These are phyloP conservation scores for Sweltsa coloradensis DNA, from an alignment of 1,140 invertebrate species.

Conservation along the genomic window DNA sequence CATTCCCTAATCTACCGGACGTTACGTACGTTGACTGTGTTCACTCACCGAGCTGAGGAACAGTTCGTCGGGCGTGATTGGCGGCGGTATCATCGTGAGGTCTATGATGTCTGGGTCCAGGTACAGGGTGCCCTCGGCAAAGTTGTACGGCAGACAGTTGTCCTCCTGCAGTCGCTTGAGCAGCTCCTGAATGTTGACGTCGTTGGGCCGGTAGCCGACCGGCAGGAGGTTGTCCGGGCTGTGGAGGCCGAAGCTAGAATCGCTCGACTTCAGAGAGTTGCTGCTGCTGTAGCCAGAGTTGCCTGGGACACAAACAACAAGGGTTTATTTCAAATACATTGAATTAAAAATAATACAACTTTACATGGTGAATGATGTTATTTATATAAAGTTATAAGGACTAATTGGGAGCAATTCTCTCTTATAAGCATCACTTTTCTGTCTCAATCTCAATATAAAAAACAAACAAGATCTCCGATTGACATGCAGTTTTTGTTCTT, in stretches of 20 bases:
- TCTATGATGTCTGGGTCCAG: conserved; percentile 84
- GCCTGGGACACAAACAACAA: no score
- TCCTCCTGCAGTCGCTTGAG: conserved; percentile 30
- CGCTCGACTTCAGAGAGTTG: conserved; percentile 29
- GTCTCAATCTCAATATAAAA: no score
- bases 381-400: no score
- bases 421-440: no score
- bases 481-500: no score
- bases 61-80: conserved; percentile 64
- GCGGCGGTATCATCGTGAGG: conserved; percentile 75
- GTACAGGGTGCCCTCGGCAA: conserved; percentile 43
- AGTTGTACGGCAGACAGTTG: conserved; percentile 26
- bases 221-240: conserved; percentile 56
- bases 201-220: conserved; percentile 28
- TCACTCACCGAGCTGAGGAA: no score
- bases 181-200: conserved; percentile 29
- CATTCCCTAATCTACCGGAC: no score
- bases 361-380: no score
- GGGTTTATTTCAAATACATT: no score
- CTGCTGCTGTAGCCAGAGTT: neutral
- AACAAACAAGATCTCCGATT: no score
- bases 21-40: neutral
- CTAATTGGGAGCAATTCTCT: no score
- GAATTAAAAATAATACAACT: no score
- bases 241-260: conserved; percentile 70